Evolutionary conservation across 2,113 vertebrate species (phyloP).

Genomic region (Oreotragus oreotragus): DNA sequence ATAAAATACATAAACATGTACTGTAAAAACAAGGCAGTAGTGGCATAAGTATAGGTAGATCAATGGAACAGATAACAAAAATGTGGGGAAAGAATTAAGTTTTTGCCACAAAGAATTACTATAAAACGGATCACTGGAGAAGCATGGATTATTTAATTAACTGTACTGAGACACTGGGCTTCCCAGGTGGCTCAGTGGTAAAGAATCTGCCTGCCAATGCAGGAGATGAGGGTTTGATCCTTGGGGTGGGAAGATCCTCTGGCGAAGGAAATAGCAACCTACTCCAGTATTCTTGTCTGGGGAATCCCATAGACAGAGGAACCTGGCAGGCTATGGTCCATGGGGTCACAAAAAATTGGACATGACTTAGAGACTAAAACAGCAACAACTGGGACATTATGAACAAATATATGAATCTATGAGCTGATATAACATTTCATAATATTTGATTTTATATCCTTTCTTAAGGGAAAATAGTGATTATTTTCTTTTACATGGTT

Average conservation of each 20-base stretch:
- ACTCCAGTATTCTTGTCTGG: not conserved
- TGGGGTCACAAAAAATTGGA: not conserved
- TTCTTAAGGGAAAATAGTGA: not conserved
- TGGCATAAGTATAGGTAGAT: not conserved
- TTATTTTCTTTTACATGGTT: not conserved
- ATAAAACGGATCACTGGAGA: not conserved
- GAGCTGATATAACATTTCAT: not conserved
- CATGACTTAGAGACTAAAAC: not conserved
- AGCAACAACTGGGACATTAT: not conserved
- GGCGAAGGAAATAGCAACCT: not conserved
- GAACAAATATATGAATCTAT: not conserved
- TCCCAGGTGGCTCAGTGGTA: not conserved
- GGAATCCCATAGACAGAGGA: not conserved
- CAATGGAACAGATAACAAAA: not conserved
- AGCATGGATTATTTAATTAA: not conserved
- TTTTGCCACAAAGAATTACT: constrained; percentile 13
- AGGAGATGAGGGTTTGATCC: not conserved
- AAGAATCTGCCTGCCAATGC: not conserved
- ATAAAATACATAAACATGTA: not conserved
- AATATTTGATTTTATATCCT: not conserved
- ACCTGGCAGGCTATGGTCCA: not conserved
- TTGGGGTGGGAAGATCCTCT: not conserved
- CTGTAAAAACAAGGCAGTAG: not conserved
- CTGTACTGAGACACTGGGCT: not conserved
- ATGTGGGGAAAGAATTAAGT: not conserved